A percentile compares a stretch with the other conserved stretches of the same genome.
Evolutionary conservation across 2,888 invertebrate species (phyloP).

Genomic region (Archaeoteleia sp.): DNA sequence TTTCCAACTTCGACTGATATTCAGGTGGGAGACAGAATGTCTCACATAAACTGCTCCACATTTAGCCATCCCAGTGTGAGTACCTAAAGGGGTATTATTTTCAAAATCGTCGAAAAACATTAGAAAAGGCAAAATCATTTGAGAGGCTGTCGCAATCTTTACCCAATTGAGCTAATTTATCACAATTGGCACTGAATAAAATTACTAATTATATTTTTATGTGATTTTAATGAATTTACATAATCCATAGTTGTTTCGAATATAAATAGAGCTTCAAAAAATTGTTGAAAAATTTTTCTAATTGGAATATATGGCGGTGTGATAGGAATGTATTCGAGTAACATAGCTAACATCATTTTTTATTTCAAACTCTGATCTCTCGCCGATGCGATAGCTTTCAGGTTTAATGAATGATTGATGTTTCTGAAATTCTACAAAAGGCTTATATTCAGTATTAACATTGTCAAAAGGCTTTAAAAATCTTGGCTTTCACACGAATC

Average conservation of each 20-base stretch:
- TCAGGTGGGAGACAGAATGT: constrained; percentile 24
- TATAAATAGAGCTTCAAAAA: constrained; percentile 46
- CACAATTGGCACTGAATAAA: constrained; percentile 41
- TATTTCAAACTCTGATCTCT: constrained; percentile 1
- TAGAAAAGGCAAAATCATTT: constrained; percentile 44
- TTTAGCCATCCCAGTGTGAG: constrained; percentile 48
- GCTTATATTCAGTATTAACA: constrained; percentile 3
- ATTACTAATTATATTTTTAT: constrained; percentile 39
- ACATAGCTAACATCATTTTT: constrained; percentile 2
- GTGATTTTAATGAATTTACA: constrained; percentile 26
- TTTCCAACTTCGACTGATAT: too few relatives aligned
- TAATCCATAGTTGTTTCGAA: constrained; percentile 38
- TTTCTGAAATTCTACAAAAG: constrained; percentile 9
- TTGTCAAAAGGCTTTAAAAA: not conserved
- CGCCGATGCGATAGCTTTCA: not conserved
- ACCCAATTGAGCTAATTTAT: too few relatives aligned
- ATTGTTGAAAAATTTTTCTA: constrained; percentile 41
- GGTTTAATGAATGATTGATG: constrained; percentile 7
- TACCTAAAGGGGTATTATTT: constrained; percentile 39
- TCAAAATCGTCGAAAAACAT: constrained; percentile 56
- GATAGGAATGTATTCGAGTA: not conserved
- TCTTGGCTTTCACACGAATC: constrained; percentile 11
- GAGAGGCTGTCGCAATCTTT: too few relatives aligned
- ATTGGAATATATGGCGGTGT: constrained; percentile 50
- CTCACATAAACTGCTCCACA: constrained; percentile 52